Evolutionary conservation across 2,797 vertebrate genomes (phyloP).

Genomic region (Lates japonicus): DNA sequence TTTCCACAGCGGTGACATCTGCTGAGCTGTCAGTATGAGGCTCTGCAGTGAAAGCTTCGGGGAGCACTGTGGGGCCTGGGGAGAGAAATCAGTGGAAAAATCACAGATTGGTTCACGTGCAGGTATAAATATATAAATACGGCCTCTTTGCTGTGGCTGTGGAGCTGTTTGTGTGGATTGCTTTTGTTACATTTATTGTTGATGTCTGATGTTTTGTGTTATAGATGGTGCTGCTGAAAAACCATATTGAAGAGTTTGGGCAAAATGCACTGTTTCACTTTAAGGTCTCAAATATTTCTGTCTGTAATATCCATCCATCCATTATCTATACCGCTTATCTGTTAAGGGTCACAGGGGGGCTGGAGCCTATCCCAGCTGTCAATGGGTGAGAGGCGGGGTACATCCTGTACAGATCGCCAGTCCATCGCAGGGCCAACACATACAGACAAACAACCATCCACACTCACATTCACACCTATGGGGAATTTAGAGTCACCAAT

Average conservation of each 20-base stretch:
- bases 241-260: too few relatives aligned
- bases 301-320: not conserved
- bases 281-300: not conserved
- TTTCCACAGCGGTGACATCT: fast-evolving
- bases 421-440: too few relatives aligned
- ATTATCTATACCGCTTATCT: too few relatives aligned
- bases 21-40: too few relatives aligned
- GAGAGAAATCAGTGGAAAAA: slow-evolving; percentile 17
- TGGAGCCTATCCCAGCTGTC: too few relatives aligned
- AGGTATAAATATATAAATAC: not conserved
- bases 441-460: too few relatives aligned
- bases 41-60: slow-evolving; percentile 10
- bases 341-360: too few relatives aligned
- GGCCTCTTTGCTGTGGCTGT: not conserved
- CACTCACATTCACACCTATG: too few relatives aligned
- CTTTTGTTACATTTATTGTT: not conserved
- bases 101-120: slow-evolving; percentile 9
- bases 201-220: not conserved
- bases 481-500: too few relatives aligned
- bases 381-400: too few relatives aligned
- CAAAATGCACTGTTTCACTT: not conserved
- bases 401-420: too few relatives aligned
- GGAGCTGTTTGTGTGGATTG: not conserved
- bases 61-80: slow-evolving; percentile 74
- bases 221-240: not conserved